Conservation (phyloP, 1,140 invertebrate species). For the Ptiloglossa arizonensis region DNA sequence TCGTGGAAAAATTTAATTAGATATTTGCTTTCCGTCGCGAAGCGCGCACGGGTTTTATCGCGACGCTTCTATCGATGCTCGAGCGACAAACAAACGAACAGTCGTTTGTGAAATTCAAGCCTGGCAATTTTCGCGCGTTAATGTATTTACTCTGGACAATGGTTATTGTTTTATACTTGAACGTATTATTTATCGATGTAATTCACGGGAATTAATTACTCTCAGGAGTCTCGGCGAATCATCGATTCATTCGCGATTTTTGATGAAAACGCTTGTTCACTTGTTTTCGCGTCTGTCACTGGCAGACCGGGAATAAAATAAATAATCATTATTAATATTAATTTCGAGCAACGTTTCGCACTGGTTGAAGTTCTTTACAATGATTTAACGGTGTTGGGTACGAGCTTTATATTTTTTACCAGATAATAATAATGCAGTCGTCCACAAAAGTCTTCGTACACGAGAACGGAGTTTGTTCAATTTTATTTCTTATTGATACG, state of each 20-base stretch:
- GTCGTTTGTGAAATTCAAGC: not conserved
- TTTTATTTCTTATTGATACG: too few species aligned
- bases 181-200: slow-evolving; percentile 17
- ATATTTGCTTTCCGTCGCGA: not conserved
- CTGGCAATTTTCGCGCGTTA: not conserved
- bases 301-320: too few species aligned
- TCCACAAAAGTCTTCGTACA: too few species aligned
- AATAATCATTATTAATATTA: too few species aligned
- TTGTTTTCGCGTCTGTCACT: not conserved
- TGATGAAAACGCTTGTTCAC: not conserved
- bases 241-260: not conserved
- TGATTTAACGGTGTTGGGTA: too few species aligned
- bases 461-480: too few species aligned
- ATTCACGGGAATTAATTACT: slow-evolving; percentile 21
- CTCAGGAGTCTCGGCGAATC: not conserved
- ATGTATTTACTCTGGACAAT: not conserved
- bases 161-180: not conserved
- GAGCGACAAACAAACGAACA: not conserved
- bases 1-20: slow-evolving; percentile 3
- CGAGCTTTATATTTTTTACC: too few species aligned
- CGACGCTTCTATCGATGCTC: not conserved
- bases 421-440: too few species aligned
- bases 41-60: not conserved
- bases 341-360: too few species aligned
- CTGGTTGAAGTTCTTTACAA: too few species aligned